phyloP scores from a whole-genome alignment of 2,888 invertebrate species.

The Trichacis sp. region DNA sequence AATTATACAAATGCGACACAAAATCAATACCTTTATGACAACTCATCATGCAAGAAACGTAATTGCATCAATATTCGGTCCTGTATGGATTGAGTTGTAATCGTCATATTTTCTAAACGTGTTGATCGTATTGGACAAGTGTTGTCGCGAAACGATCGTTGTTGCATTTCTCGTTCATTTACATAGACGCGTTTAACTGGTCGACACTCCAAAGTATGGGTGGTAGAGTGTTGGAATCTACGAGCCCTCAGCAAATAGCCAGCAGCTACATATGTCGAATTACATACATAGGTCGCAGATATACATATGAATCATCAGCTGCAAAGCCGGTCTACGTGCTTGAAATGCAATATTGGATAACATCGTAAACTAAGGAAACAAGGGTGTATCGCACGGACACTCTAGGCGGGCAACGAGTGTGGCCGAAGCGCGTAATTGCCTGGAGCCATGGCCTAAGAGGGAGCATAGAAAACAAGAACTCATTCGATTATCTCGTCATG shows the following conservation, averaged over 20 bases:
- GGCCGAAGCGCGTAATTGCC: conserved; percentile 12
- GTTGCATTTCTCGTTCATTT: conserved; percentile 30
- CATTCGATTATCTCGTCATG: conserved; percentile 8
- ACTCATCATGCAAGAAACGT: background rate
- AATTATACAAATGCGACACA: no score
- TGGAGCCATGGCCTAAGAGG: conserved; percentile 8
- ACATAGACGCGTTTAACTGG: conserved; percentile 30
- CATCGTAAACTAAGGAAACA: conserved; percentile 33
- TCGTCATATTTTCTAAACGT: conserved; percentile 6
- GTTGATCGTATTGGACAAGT: conserved; percentile 30
- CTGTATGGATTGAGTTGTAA: background rate
- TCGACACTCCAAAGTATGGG: conserved; percentile 35
- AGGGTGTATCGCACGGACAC: conserved; percentile 16
- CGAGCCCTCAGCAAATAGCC: conserved; percentile 38
- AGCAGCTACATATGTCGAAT: conserved; percentile 43
- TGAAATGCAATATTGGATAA: conserved; percentile 41
- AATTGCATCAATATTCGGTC: background rate
- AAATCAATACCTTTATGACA: background rate
- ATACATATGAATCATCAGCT: conserved; percentile 42
- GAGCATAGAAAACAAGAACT: conserved; percentile 5
- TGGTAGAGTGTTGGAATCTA: conserved; percentile 22
- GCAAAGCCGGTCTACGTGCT: conserved; percentile 41
- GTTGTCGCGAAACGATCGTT: conserved; percentile 26
- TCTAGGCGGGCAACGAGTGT: conserved; percentile 14
- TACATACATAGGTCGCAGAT: conserved; percentile 36